These are phyloP conservation scores for Cosmorhoe ocellata DNA, from an alignment of 2,888 invertebrate species.

Conservation along the genomic window DNA sequence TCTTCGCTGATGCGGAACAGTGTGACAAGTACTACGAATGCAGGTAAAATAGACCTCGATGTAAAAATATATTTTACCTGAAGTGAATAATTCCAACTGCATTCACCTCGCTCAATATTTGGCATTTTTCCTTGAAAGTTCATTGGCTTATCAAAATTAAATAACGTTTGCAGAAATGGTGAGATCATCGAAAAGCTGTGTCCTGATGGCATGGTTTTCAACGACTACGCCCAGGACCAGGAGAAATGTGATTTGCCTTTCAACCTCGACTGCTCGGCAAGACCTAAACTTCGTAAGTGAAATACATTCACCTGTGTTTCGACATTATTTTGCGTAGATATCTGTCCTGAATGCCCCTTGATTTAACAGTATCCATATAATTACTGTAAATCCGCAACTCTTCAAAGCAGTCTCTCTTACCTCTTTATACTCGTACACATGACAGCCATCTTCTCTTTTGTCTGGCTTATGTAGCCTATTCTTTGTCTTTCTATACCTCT, in stretches of 20 bases:
- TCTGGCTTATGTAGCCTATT: no score
- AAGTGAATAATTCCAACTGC: no score
- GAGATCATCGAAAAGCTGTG: slow-evolving; percentile 90
- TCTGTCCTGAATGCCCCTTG: no score
- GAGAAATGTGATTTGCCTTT: slow-evolving; percentile 95
- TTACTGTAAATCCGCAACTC: no score
- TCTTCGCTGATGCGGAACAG: slow-evolving; percentile 92
- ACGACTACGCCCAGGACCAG: slow-evolving; percentile 90
- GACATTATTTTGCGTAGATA: no score
- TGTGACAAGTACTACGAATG: slow-evolving; percentile 95
- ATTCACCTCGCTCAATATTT: neutral
- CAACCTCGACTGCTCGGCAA: slow-evolving; percentile 91
- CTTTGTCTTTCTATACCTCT: no score
- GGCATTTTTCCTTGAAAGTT: slow-evolving; percentile 25
- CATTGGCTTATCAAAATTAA: slow-evolving; percentile 16
- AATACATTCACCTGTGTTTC: neutral
- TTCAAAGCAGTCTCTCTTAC: no score
- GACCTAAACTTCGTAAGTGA: slow-evolving; percentile 90
- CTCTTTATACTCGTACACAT: no score
- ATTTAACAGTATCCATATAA: no score
- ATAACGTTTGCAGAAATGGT: slow-evolving; percentile 81
- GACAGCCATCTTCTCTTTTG: no score
- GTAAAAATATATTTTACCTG: no score
- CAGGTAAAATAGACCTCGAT: no score
- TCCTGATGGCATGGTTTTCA: slow-evolving; percentile 95